These are phyloP conservation scores for Hippocampus mohnikei DNA, from an alignment of 2,113 vertebrate genomes.

Conservation along the genomic window DNA sequence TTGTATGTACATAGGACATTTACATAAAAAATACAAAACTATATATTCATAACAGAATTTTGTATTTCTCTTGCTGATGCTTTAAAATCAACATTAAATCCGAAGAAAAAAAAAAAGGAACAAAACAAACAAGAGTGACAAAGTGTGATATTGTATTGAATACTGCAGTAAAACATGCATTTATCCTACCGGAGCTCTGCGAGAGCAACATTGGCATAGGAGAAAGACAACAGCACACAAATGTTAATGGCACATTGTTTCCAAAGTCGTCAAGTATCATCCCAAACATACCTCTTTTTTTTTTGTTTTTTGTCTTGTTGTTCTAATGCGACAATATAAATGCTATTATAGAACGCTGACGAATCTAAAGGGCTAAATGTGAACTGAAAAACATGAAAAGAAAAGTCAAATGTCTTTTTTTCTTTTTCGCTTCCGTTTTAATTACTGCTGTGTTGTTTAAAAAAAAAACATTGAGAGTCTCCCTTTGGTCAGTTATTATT, in stretches of 20 bases:
- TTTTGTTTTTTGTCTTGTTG: conserved; percentile 4
- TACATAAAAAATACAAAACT: conserved; percentile 99
- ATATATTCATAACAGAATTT: conserved; percentile 99
- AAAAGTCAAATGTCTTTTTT: conserved; percentile 60
- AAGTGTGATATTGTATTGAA: conserved; percentile 73
- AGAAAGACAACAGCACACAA: conserved; percentile 48
- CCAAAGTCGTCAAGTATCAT: conserved; percentile 65
- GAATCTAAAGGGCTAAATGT: conserved; percentile 26
- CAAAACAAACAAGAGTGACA: conserved; percentile 65
- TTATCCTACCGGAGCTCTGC: conserved; percentile 57
- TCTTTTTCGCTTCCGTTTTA: conserved; percentile 49
- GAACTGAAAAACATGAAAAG: conserved; percentile 31
- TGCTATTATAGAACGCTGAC: conserved; percentile 41
- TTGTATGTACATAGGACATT: conserved; percentile 99
- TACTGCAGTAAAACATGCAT: conserved; percentile 59
- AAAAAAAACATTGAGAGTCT: conserved; percentile 72
- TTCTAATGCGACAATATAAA: conserved; percentile 44
- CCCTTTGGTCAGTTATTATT: conserved; percentile 91
- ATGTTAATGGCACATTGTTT: conserved; percentile 71
- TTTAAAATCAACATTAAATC: conserved; percentile 88
- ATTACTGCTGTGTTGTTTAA: conserved; percentile 53
- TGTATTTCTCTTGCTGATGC: conserved; percentile 96
- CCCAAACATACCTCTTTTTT: conserved; percentile 52
- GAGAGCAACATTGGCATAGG: conserved; percentile 68
- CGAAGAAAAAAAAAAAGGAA: conserved; percentile 50